phyloP scores from a whole-genome alignment of 2,888 invertebrate genomes.

The Calameuta idolon region DNA sequence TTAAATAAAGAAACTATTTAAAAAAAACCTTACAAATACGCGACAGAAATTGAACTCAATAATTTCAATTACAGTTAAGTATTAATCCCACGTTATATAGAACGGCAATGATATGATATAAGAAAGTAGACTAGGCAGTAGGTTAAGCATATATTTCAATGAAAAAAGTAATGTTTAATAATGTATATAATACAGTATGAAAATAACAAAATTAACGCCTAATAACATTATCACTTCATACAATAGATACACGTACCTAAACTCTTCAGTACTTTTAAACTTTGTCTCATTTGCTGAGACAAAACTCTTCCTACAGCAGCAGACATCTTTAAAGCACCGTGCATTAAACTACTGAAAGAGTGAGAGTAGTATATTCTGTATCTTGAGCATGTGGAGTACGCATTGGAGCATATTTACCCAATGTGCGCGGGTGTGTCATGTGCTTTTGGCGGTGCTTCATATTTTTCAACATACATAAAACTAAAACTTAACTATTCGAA shows the following conservation, averaged over 20 bases:
- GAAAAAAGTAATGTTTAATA: not conserved
- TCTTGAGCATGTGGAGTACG: not conserved
- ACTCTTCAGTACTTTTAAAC: conserved; percentile 36
- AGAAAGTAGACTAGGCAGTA: not conserved
- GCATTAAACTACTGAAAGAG: not conserved
- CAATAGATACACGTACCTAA: conserved; percentile 25
- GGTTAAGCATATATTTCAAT: not conserved
- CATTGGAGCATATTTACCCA: not conserved
- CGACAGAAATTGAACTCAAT: not conserved
- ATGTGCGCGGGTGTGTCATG: not conserved
- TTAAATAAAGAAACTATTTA: not conserved
- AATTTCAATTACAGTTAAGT: not conserved
- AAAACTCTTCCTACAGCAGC: conserved; percentile 39
- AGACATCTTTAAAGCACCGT: conserved; percentile 35
- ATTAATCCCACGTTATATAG: not conserved
- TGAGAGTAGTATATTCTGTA: not conserved
- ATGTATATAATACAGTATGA: not conserved
- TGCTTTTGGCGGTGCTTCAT: not conserved
- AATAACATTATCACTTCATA: not conserved
- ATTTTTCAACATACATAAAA: not conserved
- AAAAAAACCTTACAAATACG: too few relatives aligned
- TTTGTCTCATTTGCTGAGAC: conserved; percentile 28
- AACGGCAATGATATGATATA: not conserved
- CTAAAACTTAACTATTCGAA: not conserved
- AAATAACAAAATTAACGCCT: not conserved